Evolutionary conservation across 2,888 invertebrate species (phyloP).

Genomic region (Habrosyne pyritoides): DNA sequence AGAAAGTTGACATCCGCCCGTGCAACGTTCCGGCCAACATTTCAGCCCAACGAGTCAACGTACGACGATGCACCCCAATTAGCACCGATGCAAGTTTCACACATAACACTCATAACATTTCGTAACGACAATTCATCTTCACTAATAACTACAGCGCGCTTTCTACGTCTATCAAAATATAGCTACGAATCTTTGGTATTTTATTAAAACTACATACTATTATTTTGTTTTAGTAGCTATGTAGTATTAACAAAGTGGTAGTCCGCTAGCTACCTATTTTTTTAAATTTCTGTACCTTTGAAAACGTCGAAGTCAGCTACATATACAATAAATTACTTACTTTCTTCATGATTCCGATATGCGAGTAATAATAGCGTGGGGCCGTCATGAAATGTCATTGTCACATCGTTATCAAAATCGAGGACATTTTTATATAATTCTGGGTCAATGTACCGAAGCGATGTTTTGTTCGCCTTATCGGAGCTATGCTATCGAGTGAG

Average conservation of each 20-base stretch:
- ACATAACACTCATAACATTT: constrained; percentile 16
- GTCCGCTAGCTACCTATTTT: no score
- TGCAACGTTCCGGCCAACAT: constrained; percentile 46
- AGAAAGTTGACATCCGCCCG: constrained; percentile 81
- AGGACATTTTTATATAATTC: constrained; percentile 81
- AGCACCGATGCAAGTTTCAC: constrained; percentile 30
- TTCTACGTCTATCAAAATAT: not conserved
- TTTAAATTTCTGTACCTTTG: not conserved
- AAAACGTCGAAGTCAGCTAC: no score
- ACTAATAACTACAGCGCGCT: not conserved
- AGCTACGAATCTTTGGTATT: not conserved
- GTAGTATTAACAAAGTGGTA: no score
- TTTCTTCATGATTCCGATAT: constrained; percentile 13
- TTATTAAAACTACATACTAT: not conserved
- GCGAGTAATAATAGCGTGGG: constrained; percentile 45
- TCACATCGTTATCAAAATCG: constrained; percentile 74
- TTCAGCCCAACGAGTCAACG: constrained; percentile 51
- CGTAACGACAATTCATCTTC: constrained; percentile 14
- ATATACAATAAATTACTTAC: not conserved
- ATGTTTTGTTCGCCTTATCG: constrained; percentile 80
- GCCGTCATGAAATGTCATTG: constrained; percentile 76
- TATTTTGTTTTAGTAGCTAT: not conserved
- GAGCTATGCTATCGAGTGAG: constrained; percentile 60
- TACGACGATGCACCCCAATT: constrained; percentile 51
- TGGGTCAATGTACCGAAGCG: constrained; percentile 81